A percentile compares a stretch with the other conserved stretches of the same genome.
Conservation (phyloP, 2,888 invertebrate species). For the Drosophila anomelani region DNA sequence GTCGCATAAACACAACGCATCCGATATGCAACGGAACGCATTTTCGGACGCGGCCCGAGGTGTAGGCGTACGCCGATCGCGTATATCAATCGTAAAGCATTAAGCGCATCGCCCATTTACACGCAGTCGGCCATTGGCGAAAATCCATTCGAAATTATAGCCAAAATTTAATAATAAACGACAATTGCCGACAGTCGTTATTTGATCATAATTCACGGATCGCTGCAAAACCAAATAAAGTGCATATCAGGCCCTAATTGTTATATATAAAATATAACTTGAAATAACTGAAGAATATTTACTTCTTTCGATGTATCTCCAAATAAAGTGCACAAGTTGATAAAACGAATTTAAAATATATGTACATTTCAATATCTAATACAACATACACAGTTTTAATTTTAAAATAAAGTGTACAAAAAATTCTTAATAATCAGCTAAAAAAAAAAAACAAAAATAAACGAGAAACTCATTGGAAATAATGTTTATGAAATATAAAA, state of each 20-base stretch:
- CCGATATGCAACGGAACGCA: conserved; percentile 85
- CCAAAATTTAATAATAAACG: conserved; percentile 16
- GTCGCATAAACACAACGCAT: conserved; percentile 85
- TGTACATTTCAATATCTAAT: not conserved
- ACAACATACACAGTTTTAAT: not conserved
- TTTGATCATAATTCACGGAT: no score
- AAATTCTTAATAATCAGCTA: not conserved
- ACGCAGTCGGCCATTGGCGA: conserved; percentile 58
- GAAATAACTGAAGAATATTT: not conserved
- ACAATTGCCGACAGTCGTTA: no score
- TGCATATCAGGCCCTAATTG: not conserved
- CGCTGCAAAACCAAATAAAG: not conserved
- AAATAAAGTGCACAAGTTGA: not conserved
- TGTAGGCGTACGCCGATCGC: conserved; percentile 85
- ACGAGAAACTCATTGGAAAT: not conserved
- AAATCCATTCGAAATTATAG: conserved; percentile 25
- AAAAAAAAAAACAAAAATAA: not conserved
- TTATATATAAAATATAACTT: not conserved
- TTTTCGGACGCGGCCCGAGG: conserved; percentile 85
- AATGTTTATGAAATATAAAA: not conserved
- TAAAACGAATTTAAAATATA: not conserved
- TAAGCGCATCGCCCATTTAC: conserved; percentile 76
- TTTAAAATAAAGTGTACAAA: not conserved
- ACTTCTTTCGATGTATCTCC: not conserved
- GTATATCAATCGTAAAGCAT: conserved; percentile 84